Base-by-base conservation (phyloP, 2,113 vertebrate genomes). In the Crotalus viridis region DNA sequence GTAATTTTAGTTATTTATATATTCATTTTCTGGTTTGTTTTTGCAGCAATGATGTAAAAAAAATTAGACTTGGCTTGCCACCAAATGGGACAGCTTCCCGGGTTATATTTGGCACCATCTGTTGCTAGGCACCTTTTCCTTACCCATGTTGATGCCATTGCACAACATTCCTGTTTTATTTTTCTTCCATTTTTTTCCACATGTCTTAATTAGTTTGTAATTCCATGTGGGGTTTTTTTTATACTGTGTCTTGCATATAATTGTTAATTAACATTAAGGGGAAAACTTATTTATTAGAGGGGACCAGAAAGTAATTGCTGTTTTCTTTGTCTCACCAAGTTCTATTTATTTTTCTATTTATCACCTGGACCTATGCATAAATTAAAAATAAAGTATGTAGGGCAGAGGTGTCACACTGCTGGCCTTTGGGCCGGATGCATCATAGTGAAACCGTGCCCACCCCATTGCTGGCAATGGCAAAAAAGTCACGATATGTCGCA, bases 211-310 rank as follows among this genome's bases (percentile, higher is more conserved):
- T 91, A 85, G 64, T 55, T 55, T 55, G 19, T 69, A n/a, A 55
- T 52, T 54, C 51, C 7, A 69, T 85, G 64, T 69, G 46, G n/a
- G 28, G 0, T 15, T 69, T 26, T 89, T 51, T 74, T 7, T 7
- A 46, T 69, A 90, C 48, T 74, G 28, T 33, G 69, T 13, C 51
- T n/a, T 64, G 57, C 13, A 90, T 51, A 64, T 90, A 48, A 1
- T 69, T 90, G 89, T 64, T 90, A 90, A 90, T 90, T 54, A 90
- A 74, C 52, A n/a, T 81, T 81, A 39, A 90, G n/a, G 17, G 48
- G 7, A 39, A 54, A 59, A 22, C 24, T 24, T 54, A 69, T 28
- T 52, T 54, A 64, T 21, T 81, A 12, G 39, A 24, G n/a, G 19
- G 21, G 48, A 10, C 26, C 43, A n/a, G 57, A 48, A 90, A 48